A percentile compares a stretch with the other conserved stretches of the same genome.
Evolutionary conservation across 2,113 vertebrate genomes (phyloP).

Genomic region (Alethe castanea): DNA sequence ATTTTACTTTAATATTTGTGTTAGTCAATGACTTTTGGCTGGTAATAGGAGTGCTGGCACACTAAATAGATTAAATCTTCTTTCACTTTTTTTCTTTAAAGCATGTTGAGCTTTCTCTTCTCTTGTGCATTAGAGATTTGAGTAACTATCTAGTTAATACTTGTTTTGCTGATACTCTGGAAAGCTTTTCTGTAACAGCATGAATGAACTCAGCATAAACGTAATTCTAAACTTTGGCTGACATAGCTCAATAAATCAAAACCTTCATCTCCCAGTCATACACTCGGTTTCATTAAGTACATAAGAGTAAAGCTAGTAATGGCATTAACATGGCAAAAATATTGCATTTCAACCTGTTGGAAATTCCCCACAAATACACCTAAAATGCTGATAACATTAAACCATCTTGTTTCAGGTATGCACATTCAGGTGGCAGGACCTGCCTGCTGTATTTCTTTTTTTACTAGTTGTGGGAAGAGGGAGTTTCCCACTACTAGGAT

Average conservation of each 20-base stretch:
- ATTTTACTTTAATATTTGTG: constrained; percentile 7
- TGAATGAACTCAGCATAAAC: neutral
- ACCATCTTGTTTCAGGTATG: neutral
- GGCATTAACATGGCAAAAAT: neutral
- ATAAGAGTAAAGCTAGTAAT: neutral
- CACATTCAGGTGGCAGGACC: accelerated
- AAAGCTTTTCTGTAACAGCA: neutral
- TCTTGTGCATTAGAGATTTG: neutral
- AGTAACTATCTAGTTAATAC: neutral
- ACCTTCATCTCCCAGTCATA: neutral
- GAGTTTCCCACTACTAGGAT: accelerated
- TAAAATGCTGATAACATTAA: neutral
- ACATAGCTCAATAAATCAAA: neutral
- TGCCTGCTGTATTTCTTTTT: neutral
- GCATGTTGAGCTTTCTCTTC: neutral
- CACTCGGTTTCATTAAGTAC: neutral
- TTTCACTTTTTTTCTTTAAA: neutral
- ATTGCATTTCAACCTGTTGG: neutral
- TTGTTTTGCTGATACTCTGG: neutral
- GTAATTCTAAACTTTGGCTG: neutral
- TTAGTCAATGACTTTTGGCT: constrained; percentile 3
- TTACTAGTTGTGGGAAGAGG: neutral
- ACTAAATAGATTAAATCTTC: neutral
- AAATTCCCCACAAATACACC: neutral
- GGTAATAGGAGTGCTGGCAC: neutral